These are phyloP conservation scores for Habroteleia sp. DNA, from an alignment of 2,888 invertebrate species.

Conservation along the genomic window DNA sequence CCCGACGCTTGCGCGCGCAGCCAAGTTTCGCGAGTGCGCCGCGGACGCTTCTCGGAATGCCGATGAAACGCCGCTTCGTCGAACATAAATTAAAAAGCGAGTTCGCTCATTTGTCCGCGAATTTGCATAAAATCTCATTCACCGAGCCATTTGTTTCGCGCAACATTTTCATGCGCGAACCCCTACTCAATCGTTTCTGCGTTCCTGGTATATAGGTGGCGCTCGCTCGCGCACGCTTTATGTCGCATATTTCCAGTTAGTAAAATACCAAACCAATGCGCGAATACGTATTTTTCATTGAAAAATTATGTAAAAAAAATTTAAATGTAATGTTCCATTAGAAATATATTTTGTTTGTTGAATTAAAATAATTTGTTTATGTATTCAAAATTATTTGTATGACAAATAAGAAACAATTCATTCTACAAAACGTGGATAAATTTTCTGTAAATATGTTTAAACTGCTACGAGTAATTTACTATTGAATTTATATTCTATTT, in stretches of 20 bases:
- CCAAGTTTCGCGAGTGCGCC: conserved; percentile 9
- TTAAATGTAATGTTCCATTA: too few species aligned
- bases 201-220: background rate
- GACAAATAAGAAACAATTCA: too few species aligned
- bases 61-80: conserved; percentile 47
- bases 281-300: too few species aligned
- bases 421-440: too few species aligned
- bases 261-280: too few species aligned
- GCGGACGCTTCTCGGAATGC: conserved; percentile 38
- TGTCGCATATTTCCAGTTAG: too few species aligned
- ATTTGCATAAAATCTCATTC: conserved; percentile 48
- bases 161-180: conserved; percentile 13
- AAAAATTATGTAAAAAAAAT: background rate
- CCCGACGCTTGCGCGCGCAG: conserved; percentile 25
- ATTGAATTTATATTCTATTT: too few species aligned
- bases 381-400: too few species aligned
- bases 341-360: too few species aligned
- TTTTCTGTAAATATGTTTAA: too few species aligned
- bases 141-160: conserved; percentile 34
- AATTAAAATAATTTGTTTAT: too few species aligned
- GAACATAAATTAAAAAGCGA: conserved; percentile 39
- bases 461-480: too few species aligned
- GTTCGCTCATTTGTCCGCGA: conserved; percentile 37
- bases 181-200: conserved; percentile 1
- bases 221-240: background rate